Conservation (phyloP, 2,113 vertebrate species). For the Hippocampus guttulatus region DNA sequence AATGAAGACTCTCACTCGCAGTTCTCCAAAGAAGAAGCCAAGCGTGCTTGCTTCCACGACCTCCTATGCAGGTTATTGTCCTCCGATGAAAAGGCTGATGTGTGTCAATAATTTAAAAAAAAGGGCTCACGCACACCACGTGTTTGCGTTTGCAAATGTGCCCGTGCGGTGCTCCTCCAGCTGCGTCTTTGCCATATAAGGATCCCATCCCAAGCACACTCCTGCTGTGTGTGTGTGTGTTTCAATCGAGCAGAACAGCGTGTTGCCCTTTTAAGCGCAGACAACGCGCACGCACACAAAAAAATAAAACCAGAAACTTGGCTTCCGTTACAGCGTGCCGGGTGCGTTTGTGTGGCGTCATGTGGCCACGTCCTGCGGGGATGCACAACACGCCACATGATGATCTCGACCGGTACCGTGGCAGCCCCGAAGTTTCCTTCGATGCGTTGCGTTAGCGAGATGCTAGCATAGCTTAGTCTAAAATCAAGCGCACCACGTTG, state of each 20-base stretch:
- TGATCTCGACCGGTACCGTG: background rate
- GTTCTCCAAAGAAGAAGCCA: too few species aligned
- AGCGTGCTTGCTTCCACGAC: background rate
- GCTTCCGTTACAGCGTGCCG: background rate
- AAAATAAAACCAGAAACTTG: background rate
- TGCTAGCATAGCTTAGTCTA: background rate
- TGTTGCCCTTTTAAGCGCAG: conserved; percentile 72
- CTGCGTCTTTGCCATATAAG: conserved; percentile 69
- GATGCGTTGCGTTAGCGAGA: background rate
- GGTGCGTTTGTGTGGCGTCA: background rate
- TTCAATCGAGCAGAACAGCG: conserved; percentile 48
- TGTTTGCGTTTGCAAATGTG: conserved; percentile 17
- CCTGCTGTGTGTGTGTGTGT: conserved; percentile 36
- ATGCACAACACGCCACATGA: background rate
- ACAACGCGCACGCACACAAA: conserved; percentile 6
- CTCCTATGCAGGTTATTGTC: background rate
- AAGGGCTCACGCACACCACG: too few species aligned
- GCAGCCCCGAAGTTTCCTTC: background rate
- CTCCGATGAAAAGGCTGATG: background rate
- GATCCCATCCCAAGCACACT: conserved; percentile 44
- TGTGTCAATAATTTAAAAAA: background rate
- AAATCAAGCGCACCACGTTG: background rate
- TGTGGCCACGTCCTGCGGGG: background rate
- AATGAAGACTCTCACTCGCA: too few species aligned
- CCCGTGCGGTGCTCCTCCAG: conserved; percentile 38